Evolutionary conservation across 2,888 invertebrate species (phyloP), one percentile per base, ranked within the genome.

Genomic region (Volucella inflata): DNA sequence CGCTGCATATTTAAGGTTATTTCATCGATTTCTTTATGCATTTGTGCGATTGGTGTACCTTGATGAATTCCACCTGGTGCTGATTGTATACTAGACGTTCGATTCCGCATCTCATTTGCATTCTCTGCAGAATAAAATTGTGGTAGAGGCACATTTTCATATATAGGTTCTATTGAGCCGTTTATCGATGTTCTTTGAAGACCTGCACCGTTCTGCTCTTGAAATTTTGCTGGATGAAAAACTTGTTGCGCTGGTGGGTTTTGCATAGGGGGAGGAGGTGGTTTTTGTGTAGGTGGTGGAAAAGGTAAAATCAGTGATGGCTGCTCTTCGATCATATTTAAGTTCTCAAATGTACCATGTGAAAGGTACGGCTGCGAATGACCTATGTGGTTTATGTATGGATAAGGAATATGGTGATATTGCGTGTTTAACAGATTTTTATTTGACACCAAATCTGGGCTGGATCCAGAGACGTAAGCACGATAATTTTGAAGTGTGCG

Each of bases 71-170:
- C 93, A 71, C 95, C 95, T 9, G 95, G 95, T 0, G 95, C 95
- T 0, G 95, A 95, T 60, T 96, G 95, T 38, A 95, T 93, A 87
- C 96, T 96, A 44, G 95, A 95, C 2, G 96, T 95, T 44, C 91
- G 89, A 82, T 91, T 91, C 2, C 92, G 90, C 89, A 91, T 92
- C 87, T 88, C 64, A 87, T 88, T 83, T 84, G 88, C 38, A 71
- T 87, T 77, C 53, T 88, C 87, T 21, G 83, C 65, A 51, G 88
- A 57, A 53, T 94, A 94, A 95, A 95, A 95, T 40, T 91, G 89
- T 0, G 95, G 95, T 38, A 95, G 90, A 0, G 96, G 96, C 8
- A 96, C 95, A 90, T 96, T 96, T 89, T 96, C 96, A 90, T 96
- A 96, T 87, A 96, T 96, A 0, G 96, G 96, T 89, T 96, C 96